Base-by-base conservation (phyloP, 1,140 invertebrate species). In the Hyles vespertilio region DNA sequence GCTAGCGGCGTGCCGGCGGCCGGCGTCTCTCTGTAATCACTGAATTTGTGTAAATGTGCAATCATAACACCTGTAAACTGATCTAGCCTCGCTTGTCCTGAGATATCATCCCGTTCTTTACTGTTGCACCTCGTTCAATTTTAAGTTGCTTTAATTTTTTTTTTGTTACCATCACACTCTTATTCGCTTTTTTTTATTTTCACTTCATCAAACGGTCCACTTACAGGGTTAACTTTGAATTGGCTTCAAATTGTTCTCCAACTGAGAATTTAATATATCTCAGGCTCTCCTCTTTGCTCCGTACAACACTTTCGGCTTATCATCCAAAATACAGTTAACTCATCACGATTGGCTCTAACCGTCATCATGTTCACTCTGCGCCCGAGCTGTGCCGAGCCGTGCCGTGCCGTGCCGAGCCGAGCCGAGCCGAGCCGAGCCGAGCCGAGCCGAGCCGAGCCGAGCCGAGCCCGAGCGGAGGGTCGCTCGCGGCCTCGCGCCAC, bases 231-330 rank as follows among this genome's bases (percentile, higher is more conserved):
- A 86, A 87, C 84, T 83, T 80, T 83, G 68, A 84, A 89, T 90
- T 89, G 88, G 88, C 89, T 89, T 89, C 81, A 70, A 82, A 79
- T 79, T 71, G 77, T 84, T 87, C 80, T 87, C 79, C 72, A 73
- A 71, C 82, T 82, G 84, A 85, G 81, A 89, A 83, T 78, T 62
- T 79, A 87, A 86, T 91, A 91, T 90, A 91, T 92, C 92, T 94
- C 92, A 94, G 94, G 93, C 93, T 95, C 94, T 95, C 94, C 94
- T 95, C 94, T 95, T 95, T 95, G 94, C 94, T 94, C 92, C 91
- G 91, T 77, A 77, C 74, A 77, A 80, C 79, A 84, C 82, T 86
- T 76, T 86, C 76, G 84, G 83, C 84, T 87, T 88, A 75, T 80
- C 82, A 86, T 84, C 81, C 73, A 79, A 77, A 79, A 66, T 79